These are phyloP conservation scores for Palaemon carinicauda DNA, from an alignment of 1,140 invertebrate species.

Conservation along the genomic window DNA sequence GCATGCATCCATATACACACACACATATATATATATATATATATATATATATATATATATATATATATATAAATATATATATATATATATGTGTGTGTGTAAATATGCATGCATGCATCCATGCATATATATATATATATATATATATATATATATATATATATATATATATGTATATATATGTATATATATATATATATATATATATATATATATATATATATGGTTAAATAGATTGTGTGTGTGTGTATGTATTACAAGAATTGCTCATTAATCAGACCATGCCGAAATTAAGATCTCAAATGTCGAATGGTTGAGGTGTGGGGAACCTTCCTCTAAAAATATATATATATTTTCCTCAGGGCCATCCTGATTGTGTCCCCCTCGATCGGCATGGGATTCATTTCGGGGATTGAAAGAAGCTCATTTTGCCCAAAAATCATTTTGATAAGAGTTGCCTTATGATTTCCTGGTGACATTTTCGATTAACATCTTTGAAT, in stretches of 20 bases:
- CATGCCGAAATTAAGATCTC: too few species aligned
- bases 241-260: neutral
- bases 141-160: neutral
- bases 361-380: too few species aligned
- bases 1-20: neutral
- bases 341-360: too few species aligned
- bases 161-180: neutral
- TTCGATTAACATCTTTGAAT: too few species aligned
- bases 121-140: neutral
- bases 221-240: neutral
- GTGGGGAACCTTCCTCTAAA: too few species aligned
- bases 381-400: too few species aligned
- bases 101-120: neutral
- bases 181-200: neutral
- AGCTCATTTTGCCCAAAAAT: too few species aligned
- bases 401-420: too few species aligned
- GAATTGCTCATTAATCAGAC: neutral
- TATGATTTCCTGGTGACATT: too few species aligned
- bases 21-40: neutral
- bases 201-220: neutral
- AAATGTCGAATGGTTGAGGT: too few species aligned
- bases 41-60: too few species aligned
- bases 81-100: neutral
- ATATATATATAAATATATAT: neutral
- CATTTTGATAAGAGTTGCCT: too few species aligned